A percentile compares a stretch with the other conserved stretches of the same genome.
phyloP scores from a whole-genome alignment of 1,140 invertebrate genomes.

The Propsilocerus akamusi region DNA sequence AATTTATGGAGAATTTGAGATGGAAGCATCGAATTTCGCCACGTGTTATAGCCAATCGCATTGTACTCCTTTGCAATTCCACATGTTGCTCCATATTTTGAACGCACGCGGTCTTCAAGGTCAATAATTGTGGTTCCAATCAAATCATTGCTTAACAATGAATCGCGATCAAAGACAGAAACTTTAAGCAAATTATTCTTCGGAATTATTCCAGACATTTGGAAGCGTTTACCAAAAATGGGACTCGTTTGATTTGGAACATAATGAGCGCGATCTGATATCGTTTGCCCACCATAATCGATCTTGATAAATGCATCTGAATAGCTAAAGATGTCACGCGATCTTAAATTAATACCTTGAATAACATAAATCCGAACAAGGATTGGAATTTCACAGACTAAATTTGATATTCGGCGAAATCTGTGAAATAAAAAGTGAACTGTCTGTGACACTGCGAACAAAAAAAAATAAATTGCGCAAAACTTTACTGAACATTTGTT shows the following conservation, averaged over 20 bases:
- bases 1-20: constrained; percentile 50
- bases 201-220: constrained; percentile 14
- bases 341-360: constrained; percentile 43
- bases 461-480: neutral
- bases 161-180: constrained; percentile 59
- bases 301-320: constrained; percentile 64
- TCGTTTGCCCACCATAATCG: constrained; percentile 39
- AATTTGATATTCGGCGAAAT: neutral
- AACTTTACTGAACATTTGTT: constrained; percentile 31
- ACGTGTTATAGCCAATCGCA: constrained; percentile 46
- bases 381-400: constrained; percentile 37
- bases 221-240: constrained; percentile 46
- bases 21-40: constrained; percentile 60
- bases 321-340: constrained; percentile 51
- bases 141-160: constrained; percentile 44
- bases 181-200: constrained; percentile 50
- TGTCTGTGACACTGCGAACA: neutral
- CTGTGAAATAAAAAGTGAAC: neutral
- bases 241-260: constrained; percentile 67
- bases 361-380: constrained; percentile 64
- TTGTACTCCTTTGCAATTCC: constrained; percentile 54
- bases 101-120: constrained; percentile 72
- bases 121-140: constrained; percentile 75
- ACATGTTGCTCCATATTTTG: constrained; percentile 54
- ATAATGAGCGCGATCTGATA: constrained; percentile 55